Conservation (phyloP, 2,113 vertebrate species). For the Butorides virescens region DNA sequence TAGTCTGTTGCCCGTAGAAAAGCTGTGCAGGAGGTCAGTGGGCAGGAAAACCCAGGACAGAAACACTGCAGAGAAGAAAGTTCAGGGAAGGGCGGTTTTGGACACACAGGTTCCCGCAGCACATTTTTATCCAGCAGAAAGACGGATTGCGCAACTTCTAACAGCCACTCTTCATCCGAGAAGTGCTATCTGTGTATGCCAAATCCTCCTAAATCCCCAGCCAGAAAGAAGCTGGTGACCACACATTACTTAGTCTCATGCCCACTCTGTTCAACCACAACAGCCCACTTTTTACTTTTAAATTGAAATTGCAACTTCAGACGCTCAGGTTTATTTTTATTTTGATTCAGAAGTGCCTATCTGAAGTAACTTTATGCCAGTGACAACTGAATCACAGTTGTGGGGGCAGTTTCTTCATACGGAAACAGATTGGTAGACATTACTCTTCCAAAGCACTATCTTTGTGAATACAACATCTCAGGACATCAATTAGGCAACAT, state of each 20-base stretch:
- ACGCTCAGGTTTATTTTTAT: background rate
- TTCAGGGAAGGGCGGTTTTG: background rate
- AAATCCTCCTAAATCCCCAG: background rate
- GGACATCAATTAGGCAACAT: background rate
- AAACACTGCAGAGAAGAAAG: background rate
- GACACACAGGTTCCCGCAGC: background rate
- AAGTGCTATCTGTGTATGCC: fast-evolving
- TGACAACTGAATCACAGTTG: background rate
- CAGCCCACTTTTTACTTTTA: background rate
- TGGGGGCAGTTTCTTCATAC: background rate
- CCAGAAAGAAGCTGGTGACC: background rate
- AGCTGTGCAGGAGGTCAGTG: background rate
- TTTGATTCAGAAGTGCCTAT: background rate
- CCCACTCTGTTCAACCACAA: background rate
- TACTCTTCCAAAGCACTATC: background rate
- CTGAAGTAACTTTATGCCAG: background rate
- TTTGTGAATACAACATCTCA: background rate
- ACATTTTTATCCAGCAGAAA: background rate
- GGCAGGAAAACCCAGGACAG: background rate
- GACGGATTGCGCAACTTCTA: fast-evolving
- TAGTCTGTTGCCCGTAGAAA: background rate
- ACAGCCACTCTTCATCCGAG: background rate
- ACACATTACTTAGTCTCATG: background rate
- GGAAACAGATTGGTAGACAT: background rate
- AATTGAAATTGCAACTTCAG: background rate